Percentiles rank a stretch among this genome's conserved stretches.
These are phyloP conservation scores for Protosalanx chinensis DNA, from an alignment of 2,797 vertebrate genomes.

Conservation along the genomic window DNA sequence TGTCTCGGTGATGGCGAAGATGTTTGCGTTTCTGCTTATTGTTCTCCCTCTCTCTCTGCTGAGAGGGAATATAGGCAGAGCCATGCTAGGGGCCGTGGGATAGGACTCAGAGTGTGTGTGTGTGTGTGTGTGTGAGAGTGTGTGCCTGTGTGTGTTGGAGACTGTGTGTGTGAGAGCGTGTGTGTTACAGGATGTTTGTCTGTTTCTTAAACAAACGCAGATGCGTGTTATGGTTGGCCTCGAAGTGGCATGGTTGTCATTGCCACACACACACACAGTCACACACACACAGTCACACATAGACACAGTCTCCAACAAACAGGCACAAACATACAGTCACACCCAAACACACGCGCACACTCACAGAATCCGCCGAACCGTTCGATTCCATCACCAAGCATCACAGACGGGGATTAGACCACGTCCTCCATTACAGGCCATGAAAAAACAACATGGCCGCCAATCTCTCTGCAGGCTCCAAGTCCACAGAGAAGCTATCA, in stretches of 20 bases:
- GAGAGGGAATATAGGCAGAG: not conserved
- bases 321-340: not conserved
- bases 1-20: not conserved
- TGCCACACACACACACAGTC: slow-evolving; percentile 32
- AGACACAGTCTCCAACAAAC: not conserved
- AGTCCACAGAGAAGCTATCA: not conserved
- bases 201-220: slow-evolving; percentile 56
- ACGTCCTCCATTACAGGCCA: not conserved
- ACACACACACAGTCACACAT: slow-evolving; percentile 13
- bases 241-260: slow-evolving; percentile 49
- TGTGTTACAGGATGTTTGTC: slow-evolving; percentile 48
- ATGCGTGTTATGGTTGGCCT: slow-evolving; percentile 58
- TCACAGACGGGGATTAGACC: slow-evolving; percentile 1
- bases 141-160: slow-evolving; percentile 8
- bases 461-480: not conserved
- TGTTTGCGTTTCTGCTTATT: slow-evolving; percentile 26
- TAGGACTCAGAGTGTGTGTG: not conserved
- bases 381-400: not conserved
- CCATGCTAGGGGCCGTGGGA: not conserved
- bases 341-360: slow-evolving; percentile 6
- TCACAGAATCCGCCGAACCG: not conserved
- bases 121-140: not conserved
- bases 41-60: slow-evolving; percentile 13
- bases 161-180: too few species aligned
- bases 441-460: slow-evolving; percentile 5